These are phyloP conservation scores for Trinectes maculatus DNA, from an alignment of 2,113 vertebrate species.

Conservation along the genomic window DNA sequence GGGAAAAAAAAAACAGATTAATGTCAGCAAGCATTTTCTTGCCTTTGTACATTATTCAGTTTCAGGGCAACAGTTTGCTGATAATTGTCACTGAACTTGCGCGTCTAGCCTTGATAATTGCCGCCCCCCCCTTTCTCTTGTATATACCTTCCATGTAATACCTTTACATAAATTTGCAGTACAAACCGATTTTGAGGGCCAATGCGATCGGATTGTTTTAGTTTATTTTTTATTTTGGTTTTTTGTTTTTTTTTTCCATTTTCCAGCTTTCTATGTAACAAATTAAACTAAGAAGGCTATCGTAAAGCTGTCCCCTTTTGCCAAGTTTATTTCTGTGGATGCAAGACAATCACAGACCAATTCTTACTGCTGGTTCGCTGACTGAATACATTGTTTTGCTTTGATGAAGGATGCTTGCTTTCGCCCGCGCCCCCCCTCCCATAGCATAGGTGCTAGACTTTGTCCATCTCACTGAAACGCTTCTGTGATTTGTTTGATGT, in stretches of 20 bases:
- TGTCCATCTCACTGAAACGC: constrained; percentile 65
- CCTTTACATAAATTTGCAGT: constrained; percentile 47
- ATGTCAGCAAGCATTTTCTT: constrained; percentile 29
- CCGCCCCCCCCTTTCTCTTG: constrained; percentile 17
- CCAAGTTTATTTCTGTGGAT: constrained; percentile 69
- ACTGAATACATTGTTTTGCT: constrained; percentile 63
- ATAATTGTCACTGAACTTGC: constrained; percentile 51
- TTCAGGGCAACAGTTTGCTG: constrained; percentile 37
- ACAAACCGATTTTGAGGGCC: constrained; percentile 32
- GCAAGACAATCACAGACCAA: constrained; percentile 79
- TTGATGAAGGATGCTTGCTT: constrained; percentile 61
- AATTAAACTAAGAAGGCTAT: constrained; percentile 55
- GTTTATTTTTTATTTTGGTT: background rate
- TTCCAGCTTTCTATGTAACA: constrained; percentile 58
- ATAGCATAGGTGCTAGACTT: constrained; percentile 69
- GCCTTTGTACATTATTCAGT: constrained; percentile 34
- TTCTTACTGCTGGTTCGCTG: constrained; percentile 69
- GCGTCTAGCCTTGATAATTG: constrained; percentile 33
- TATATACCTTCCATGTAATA: constrained; percentile 56
- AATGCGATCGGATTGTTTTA: constrained; percentile 42
- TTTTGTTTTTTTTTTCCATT: constrained; percentile 18
- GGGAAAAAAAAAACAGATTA: constrained; percentile 35
- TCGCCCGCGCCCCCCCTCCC: background rate
- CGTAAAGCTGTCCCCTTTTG: constrained; percentile 52
- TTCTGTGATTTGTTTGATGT: constrained; percentile 72